A percentile compares a stretch with the other conserved stretches of the same genome.
These are phyloP conservation scores for Circaetus cinerascens DNA, from an alignment of 2,113 vertebrate species.

Conservation along the genomic window DNA sequence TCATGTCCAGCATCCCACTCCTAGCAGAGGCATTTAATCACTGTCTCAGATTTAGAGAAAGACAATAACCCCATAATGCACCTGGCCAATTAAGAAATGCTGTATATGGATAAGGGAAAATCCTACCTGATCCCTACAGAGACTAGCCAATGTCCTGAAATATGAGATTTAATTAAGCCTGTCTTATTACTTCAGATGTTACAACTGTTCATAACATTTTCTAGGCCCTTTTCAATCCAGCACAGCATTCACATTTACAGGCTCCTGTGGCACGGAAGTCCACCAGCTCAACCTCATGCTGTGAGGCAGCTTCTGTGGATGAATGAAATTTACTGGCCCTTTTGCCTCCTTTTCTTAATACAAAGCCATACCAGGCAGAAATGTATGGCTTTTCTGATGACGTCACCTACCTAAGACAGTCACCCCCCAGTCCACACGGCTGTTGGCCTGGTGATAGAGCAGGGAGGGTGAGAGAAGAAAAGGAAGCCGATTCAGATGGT, in stretches of 20 bases:
- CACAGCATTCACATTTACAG: background rate
- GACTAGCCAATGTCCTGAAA: slow-evolving; percentile 18
- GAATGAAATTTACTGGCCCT: background rate
- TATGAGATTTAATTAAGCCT: slow-evolving; percentile 52
- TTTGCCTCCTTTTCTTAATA: background rate
- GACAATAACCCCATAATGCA: slow-evolving; percentile 30
- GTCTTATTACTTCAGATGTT: slow-evolving; percentile 57
- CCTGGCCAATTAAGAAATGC: slow-evolving; percentile 29
- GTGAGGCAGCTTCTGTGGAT: background rate
- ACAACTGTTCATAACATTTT: slow-evolving; percentile 25
- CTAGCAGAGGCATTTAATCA: background rate
- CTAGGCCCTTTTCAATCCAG: slow-evolving; percentile 19
- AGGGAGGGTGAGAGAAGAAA: background rate
- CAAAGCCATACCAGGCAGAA: background rate
- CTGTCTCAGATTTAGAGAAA: background rate
- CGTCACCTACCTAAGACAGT: background rate
- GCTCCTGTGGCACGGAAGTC: background rate
- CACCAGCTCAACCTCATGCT: background rate
- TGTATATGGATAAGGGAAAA: slow-evolving; percentile 24
- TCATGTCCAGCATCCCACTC: background rate
- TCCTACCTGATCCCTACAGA: slow-evolving; percentile 49
- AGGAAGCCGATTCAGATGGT: background rate
- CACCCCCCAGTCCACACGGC: background rate
- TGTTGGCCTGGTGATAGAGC: background rate
- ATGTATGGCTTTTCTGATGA: background rate